Evolutionary conservation across 64 coral and sea anemone species (phyloP), one percentile per base, ranked within the genome.

Genomic region (Porites australiensis): DNA sequence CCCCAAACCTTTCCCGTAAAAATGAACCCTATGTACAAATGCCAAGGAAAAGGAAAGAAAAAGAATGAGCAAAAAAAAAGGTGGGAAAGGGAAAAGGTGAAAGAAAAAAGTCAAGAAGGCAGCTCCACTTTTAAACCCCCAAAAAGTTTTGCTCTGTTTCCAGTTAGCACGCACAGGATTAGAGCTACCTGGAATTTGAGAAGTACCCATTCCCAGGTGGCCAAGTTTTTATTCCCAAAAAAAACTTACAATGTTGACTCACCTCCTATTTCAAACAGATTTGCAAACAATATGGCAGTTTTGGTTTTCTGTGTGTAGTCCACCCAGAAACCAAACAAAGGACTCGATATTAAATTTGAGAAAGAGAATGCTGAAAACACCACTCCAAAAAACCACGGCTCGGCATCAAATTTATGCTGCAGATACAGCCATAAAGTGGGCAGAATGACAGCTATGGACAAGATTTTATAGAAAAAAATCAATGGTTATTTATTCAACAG

Each of bases 201-300:
- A 37, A 37, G 27, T 37, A 37, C 27, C 27, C 27, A 37, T 37
- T 0, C 27, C 27, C 27, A 37, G 27, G 27, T 37, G 27, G 27
- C 27, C 27, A 37, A 1, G 27, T 37, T 37, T 37, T 37, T 37
- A 37, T 37, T 37, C 27, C 27, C 27, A 37, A 37, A 37, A 37
- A 37, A 37, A 37, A 0, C 27, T 37, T 37, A 37, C 27, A 37
- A 37, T 37, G 4, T 9, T 15, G 44, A 57, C 85, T 80, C 64
- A 98, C 96, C 98, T 94, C 91, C 98, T 85, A 99, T 96, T 78
- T 99, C 94, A 96, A 99, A 96, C 8, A 99, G 63, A 75, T 96
- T 93, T 83, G 94, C 98, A 91, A 96, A 87, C 14, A 99, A 44
- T 48, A 99, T 93, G 1, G 73, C 79, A 77, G 50, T 10, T 74